Base-by-base conservation (phyloP, 2,113 vertebrate species). In the Aleadryas rufinucha region DNA sequence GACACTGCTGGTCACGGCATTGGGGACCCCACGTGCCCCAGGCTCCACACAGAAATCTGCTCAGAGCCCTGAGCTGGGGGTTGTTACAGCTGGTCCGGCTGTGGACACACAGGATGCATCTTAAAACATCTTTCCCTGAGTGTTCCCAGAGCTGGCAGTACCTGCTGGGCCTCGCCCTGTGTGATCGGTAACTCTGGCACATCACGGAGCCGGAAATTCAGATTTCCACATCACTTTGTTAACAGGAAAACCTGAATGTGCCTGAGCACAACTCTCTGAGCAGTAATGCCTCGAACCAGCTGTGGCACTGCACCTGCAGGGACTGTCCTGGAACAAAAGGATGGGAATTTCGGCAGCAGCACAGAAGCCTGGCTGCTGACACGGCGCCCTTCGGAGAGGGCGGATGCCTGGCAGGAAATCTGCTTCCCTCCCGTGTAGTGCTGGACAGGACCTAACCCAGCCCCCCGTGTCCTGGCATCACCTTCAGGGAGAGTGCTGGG, bases 1-100 rank as follows among this genome's bases (percentile, higher is more conserved):
- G 19, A 11, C 18, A 0, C 52, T 3, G 63, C 39, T 11, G 65
- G 13, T 12, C 8, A 3, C 16, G 11, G 42, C 66, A 7, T 1
- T 45, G 1, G 30, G 8, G 5, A 69, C 24, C 24, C 5, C 44
- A 2, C 1, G 0, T 7, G 5, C 7, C 63, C 39, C 10, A 3
- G 9, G 28, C 12, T 30, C 3, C 27, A 3, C 7, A 21, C 7
- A 24, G 61, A 9, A 16, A 68, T 5, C 26, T 0, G 1, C 2
- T 5, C 27, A 24, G 24, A 54, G 49, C 49, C 3, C 37, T 4
- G 69, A 49, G 16, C 49, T 23, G 59, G 28, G 28, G 22, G 5
- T 3, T 37, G 6, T 41, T 11, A 11, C 27, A 22, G 33, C 37
- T 18, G 3, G 7, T 2, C 3, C 3, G 30, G 49, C 33, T 3